phyloP scores from a whole-genome alignment of 2,113 vertebrate species.

The Machaerirhynchus nigripectus region DNA sequence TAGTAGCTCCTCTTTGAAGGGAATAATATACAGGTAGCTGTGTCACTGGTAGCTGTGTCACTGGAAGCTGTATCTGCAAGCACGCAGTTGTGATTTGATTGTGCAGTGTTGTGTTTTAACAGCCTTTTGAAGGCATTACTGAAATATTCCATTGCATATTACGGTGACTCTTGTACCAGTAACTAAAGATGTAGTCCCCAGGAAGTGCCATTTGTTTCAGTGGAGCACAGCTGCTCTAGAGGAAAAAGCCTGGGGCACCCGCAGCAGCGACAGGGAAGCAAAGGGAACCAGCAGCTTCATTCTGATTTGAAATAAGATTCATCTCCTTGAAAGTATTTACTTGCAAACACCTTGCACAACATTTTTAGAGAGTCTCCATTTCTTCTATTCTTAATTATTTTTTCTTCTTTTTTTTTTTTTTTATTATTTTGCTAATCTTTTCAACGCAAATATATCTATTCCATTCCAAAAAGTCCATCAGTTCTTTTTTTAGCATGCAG shows the following conservation, averaged over 20 bases:
- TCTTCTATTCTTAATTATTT: background rate
- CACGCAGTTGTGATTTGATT: conserved; percentile 38
- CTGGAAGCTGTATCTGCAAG: background rate
- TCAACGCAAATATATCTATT: background rate
- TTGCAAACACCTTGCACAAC: background rate
- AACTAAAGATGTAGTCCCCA: conserved; percentile 57
- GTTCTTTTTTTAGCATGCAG: background rate
- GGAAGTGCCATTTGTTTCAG: conserved; percentile 57
- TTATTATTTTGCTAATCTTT: background rate
- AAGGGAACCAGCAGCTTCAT: conserved; percentile 24
- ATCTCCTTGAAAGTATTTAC: background rate
- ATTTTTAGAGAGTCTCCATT: background rate
- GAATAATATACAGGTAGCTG: background rate
- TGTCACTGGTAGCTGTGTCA: background rate
- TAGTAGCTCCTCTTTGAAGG: background rate
- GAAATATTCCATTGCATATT: conserved; percentile 38
- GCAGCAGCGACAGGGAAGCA: conserved; percentile 1
- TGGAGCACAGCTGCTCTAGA: conserved; percentile 53
- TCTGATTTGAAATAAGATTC: conserved; percentile 4
- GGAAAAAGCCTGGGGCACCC: conserved; percentile 52
- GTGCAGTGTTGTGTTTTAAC: conserved; percentile 24
- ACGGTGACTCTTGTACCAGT: conserved; percentile 24
- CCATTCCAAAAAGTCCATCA: background rate
- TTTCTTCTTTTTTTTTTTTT: too few species aligned
- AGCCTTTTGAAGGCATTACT: conserved; percentile 44